These are phyloP conservation scores for Muricea muricata DNA, from an alignment of 92 coral and sea anemone species.

Conservation along the genomic window DNA sequence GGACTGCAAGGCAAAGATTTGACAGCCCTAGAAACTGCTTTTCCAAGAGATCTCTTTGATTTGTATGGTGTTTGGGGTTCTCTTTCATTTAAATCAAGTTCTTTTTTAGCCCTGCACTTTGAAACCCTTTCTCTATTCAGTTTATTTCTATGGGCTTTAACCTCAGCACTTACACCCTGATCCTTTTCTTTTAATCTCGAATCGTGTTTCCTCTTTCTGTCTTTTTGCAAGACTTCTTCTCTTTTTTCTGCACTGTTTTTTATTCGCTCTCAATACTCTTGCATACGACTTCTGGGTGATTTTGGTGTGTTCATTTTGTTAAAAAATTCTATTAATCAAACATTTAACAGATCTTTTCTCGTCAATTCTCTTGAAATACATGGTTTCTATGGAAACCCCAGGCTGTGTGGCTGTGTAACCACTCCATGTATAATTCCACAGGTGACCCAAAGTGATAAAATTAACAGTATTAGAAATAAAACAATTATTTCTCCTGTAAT, in stretches of 20 bases:
- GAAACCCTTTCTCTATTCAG: slow-evolving; percentile 63
- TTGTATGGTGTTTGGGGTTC: slow-evolving; percentile 36
- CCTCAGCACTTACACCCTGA: slow-evolving; percentile 48
- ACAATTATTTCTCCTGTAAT: no score
- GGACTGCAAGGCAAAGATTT: slow-evolving; percentile 54
- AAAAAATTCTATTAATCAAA: no score
- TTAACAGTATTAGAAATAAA: no score
- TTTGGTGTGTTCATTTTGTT: slow-evolving; percentile 49
- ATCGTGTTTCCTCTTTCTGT: slow-evolving; percentile 51
- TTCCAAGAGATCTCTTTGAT: slow-evolving; percentile 54
- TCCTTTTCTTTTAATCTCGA: slow-evolving; percentile 50
- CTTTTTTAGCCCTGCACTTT: slow-evolving; percentile 46
- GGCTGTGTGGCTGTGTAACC: no score
- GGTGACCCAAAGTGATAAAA: no score
- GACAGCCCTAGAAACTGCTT: slow-evolving; percentile 54
- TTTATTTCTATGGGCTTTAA: slow-evolving; percentile 52
- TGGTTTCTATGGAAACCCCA: no score
- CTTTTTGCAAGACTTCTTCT: slow-evolving; percentile 42
- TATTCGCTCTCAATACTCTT: slow-evolving; percentile 52
- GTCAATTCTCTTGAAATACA: no score
- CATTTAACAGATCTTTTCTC: no score
- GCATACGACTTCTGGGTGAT: slow-evolving; percentile 54
- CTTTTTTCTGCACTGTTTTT: slow-evolving; percentile 22
- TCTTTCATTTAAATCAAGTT: slow-evolving; percentile 36
- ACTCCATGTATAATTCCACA: no score